Evolutionary conservation across 2,797 vertebrate genomes (phyloP).

Genomic region (Sandelia bainsii): DNA sequence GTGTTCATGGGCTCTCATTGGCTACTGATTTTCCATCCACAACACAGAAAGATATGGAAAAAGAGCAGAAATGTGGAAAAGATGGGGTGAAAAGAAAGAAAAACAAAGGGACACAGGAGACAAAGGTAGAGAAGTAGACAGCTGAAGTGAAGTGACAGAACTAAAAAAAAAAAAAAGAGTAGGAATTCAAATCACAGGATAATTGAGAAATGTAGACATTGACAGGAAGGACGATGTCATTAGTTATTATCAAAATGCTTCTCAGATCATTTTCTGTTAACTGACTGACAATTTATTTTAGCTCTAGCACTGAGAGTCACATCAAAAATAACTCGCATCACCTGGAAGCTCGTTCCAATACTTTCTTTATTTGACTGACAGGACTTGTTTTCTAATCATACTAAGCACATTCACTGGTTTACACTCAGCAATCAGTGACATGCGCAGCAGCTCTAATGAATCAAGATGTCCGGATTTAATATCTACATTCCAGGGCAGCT

Average conservation of each 20-base stretch:
- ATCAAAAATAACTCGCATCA: conserved; percentile 6
- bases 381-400: conserved; percentile 30
- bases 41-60: not conserved
- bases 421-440: conserved; percentile 3
- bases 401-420: conserved; percentile 27
- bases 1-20: not conserved
- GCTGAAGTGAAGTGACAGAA: no score
- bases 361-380: conserved; percentile 18
- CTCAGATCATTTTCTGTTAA: not conserved
- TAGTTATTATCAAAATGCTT: not conserved
- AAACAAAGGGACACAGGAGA: not conserved
- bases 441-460: conserved; percentile 34
- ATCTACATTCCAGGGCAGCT: conserved; percentile 32
- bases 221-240: not conserved
- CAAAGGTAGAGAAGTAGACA: not conserved
- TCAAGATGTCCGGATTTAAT: conserved; percentile 37
- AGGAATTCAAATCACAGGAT: not conserved
- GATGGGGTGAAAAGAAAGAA: not conserved
- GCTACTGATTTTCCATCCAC: not conserved
- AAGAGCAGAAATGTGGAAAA: not conserved
- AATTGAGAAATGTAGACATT: not conserved
- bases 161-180: not conserved
- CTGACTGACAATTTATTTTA: not conserved
- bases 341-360: not conserved
- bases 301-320: not conserved